Evolutionary conservation across 1,140 invertebrate genomes (phyloP).

Genomic region (Monochamus saltuarius): DNA sequence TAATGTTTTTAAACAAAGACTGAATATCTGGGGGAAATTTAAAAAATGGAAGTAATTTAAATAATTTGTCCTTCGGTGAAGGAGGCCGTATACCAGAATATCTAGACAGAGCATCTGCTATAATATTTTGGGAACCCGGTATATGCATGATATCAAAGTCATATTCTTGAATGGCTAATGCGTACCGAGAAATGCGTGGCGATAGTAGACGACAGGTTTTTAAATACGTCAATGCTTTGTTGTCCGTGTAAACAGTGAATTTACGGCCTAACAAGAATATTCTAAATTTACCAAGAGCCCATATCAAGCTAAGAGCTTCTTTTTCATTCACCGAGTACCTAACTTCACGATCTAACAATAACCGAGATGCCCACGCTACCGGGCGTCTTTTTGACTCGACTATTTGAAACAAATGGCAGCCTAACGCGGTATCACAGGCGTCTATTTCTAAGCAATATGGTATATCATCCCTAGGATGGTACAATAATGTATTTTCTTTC

Average conservation of each 20-base stretch:
- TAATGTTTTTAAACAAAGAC: too few species aligned
- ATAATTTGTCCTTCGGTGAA: background rate
- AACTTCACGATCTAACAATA: too few species aligned
- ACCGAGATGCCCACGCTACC: background rate
- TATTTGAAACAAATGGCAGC: conserved; percentile 6
- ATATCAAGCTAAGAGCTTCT: too few species aligned
- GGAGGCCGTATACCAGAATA: conserved; percentile 2
- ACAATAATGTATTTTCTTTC: conserved; percentile 1
- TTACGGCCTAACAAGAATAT: background rate
- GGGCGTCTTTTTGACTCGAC: background rate
- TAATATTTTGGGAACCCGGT: background rate
- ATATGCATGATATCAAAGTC: conserved; percentile 14
- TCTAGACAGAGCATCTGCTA: conserved; percentile 4
- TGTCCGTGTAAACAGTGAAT: conserved; percentile 8
- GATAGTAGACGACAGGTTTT: conserved; percentile 4
- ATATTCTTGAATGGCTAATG: conserved; percentile 3
- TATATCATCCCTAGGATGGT: conserved; percentile 5
- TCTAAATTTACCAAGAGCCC: too few species aligned
- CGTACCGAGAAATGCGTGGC: conserved; percentile 1
- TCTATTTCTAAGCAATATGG: conserved; percentile 6
- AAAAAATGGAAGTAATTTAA: background rate
- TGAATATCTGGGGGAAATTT: background rate
- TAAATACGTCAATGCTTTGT: conserved; percentile 1
- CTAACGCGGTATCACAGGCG: conserved; percentile 4
- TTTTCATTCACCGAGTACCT: too few species aligned